Percentiles rank a stretch among this genome's conserved stretches.
Conservation (phyloP, 1,140 invertebrate genomes). For the Dendrolimus punctatus region DNA sequence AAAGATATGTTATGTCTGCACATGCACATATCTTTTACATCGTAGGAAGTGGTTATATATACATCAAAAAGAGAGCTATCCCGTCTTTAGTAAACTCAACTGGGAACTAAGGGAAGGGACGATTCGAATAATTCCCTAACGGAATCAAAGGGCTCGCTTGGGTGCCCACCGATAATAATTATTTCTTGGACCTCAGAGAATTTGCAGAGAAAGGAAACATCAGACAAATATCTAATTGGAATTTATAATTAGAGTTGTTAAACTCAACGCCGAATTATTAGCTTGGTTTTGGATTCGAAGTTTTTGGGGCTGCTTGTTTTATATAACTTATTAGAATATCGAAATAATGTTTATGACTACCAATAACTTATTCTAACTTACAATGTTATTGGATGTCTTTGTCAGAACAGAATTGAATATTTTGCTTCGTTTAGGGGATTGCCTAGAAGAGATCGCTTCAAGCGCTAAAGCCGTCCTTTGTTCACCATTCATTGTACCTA, state of each 20-base stretch:
- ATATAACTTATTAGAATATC: too few relatives aligned
- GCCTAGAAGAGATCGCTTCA: too few relatives aligned
- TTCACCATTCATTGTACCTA: too few relatives aligned
- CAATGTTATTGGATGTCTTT: too few relatives aligned
- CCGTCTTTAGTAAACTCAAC: constrained; percentile 15
- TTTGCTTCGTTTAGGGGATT: too few relatives aligned
- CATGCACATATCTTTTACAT: constrained; percentile 23
- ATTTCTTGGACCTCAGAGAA: constrained; percentile 53
- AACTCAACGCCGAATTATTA: constrained; percentile 5
- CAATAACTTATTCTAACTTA: too few relatives aligned
- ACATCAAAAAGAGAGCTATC: constrained; percentile 57
- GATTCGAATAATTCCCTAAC: constrained; percentile 32
- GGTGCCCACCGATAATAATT: constrained; percentile 59
- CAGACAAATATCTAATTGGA: constrained; percentile 67
- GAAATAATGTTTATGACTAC: too few relatives aligned
- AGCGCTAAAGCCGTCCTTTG: too few relatives aligned
- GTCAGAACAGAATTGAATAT: too few relatives aligned
- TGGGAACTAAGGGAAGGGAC: constrained; percentile 2
- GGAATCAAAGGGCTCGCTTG: constrained; percentile 51
- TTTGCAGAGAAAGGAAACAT: constrained; percentile 35
- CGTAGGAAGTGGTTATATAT: constrained; percentile 50
- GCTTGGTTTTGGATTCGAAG: too few relatives aligned
- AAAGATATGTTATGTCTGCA: too few relatives aligned
- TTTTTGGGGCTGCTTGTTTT: too few relatives aligned
- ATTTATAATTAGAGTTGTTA: constrained; percentile 61